Conservation (phyloP, 2,888 invertebrate species). For the Strigamia maritima region DNA sequence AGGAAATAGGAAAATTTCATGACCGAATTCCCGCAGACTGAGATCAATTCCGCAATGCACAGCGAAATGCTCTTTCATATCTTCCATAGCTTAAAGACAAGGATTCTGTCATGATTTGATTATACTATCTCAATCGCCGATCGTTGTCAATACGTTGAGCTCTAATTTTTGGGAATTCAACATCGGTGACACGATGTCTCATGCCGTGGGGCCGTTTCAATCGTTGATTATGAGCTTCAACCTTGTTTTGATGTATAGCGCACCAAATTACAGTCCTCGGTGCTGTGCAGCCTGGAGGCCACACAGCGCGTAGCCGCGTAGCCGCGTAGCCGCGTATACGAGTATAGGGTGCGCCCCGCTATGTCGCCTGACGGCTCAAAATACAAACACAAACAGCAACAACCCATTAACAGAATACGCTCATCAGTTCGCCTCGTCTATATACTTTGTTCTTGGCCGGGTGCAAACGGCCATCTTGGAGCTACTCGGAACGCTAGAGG, state of each 20-base stretch:
- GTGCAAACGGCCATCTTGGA: neutral
- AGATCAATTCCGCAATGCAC: too few species aligned
- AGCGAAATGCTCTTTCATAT: too few species aligned
- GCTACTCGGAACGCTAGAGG: too few species aligned
- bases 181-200: neutral
- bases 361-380: neutral
- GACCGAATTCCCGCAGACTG: too few species aligned
- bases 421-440: too few species aligned
- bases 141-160: too few species aligned
- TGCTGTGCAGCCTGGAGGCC: conserved; percentile 1
- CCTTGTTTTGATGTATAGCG: conserved; percentile 18
- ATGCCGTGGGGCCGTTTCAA: neutral
- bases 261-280: conserved; percentile 8
- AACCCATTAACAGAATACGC: neutral
- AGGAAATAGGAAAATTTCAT: too few species aligned
- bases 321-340: too few species aligned
- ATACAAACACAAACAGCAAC: neutral
- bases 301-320: neutral
- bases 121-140: too few species aligned
- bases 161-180: neutral
- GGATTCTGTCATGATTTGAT: too few species aligned
- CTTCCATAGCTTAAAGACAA: too few species aligned
- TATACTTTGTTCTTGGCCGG: neutral
- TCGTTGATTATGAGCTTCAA: conserved; percentile 16
- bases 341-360: neutral